phyloP scores from a whole-genome alignment of 2,888 invertebrate species.

The Crioceris asparagi region DNA sequence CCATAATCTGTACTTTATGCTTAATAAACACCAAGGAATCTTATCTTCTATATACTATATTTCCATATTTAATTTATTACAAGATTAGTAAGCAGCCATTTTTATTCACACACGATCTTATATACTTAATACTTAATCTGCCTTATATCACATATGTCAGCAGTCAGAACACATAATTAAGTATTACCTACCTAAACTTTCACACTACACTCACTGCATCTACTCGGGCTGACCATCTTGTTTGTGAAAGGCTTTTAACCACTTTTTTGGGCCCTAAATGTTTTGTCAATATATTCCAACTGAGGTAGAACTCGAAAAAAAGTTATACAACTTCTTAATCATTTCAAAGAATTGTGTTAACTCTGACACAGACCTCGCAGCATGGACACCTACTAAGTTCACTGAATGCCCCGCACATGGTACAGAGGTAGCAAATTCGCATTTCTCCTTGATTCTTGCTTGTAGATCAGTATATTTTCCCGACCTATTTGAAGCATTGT shows the following conservation, averaged over 20 bases:
- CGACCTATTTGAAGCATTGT: constrained; percentile 28
- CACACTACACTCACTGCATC: no score
- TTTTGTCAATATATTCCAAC: constrained; percentile 5
- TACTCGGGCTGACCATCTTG: neutral
- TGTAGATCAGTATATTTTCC: constrained; percentile 24
- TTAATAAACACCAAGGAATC: no score
- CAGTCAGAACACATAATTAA: no score
- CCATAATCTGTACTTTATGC: no score
- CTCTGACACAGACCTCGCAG: constrained; percentile 18
- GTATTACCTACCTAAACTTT: no score
- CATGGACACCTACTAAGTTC: constrained; percentile 20
- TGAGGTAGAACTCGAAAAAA: constrained; percentile 14
- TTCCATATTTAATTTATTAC: no score
- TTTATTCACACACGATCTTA: no score
- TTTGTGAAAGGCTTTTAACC: neutral
- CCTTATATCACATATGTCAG: no score
- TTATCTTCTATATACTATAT: no score
- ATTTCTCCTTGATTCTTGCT: constrained; percentile 23
- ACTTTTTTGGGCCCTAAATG: constrained; percentile 2
- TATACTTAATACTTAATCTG: no score
- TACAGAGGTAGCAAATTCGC: constrained; percentile 20
- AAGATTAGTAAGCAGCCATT: no score
- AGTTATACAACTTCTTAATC: constrained; percentile 21
- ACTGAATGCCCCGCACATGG: constrained; percentile 26
- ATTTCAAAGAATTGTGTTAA: constrained; percentile 21